Evolutionary conservation across 2,797 vertebrate species (phyloP).

Genomic region (Agapornis canus): DNA sequence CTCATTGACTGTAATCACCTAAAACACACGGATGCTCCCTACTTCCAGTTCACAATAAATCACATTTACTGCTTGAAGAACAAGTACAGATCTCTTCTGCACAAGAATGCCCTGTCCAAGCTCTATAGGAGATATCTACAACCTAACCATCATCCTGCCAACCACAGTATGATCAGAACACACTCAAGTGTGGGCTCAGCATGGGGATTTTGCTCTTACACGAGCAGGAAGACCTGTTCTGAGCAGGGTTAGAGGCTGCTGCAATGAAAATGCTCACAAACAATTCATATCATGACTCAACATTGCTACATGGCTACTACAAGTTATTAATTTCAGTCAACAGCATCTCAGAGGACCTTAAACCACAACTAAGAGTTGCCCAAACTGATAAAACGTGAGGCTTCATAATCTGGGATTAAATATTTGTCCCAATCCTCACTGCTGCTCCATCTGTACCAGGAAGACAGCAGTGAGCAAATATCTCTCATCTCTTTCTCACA

Average conservation of each 20-base stretch:
- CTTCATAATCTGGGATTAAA: neutral
- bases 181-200: rapidly evolving
- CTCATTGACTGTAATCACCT: neutral
- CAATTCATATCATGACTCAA: neutral
- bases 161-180: neutral
- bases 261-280: neutral
- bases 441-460: neutral
- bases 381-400: neutral
- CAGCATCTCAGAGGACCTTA: neutral
- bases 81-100: rapidly evolving
- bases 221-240: neutral
- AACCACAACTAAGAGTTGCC: rapidly evolving
- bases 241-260: neutral
- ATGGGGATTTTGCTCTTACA: neutral
- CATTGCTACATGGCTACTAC: neutral
- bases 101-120: rapidly evolving
- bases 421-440: neutral
- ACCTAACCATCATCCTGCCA: neutral
- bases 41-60: neutral
- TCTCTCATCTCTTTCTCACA: neutral
- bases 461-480: neutral
- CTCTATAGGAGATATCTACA: rapidly evolving
- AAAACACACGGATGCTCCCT: neutral
- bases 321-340: neutral
- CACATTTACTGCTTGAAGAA: neutral